Percentiles rank a stretch among this genome's conserved stretches.
Conservation (phyloP, 23 tunicate species). For the Trididemnum nubilum region DNA sequence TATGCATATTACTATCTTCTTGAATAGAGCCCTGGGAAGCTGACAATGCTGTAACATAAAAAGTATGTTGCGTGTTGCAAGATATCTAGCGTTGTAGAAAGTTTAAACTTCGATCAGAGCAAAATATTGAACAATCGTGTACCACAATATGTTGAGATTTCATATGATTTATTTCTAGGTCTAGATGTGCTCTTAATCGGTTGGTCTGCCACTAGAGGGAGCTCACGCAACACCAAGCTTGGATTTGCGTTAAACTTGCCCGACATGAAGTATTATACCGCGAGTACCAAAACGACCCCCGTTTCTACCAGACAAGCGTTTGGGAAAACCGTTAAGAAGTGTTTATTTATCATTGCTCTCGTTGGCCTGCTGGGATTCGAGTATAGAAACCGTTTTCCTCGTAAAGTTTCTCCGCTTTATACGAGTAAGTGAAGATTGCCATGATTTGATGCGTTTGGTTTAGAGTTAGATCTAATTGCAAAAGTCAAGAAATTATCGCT, state of each 20-base stretch:
- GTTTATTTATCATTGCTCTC: constrained; percentile 23
- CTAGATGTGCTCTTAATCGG: constrained; percentile 19
- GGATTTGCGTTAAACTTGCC: constrained; percentile 35
- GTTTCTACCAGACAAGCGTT: constrained; percentile 2
- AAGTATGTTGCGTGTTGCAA: no score
- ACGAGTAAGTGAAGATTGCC: not conserved
- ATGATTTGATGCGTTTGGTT: not conserved
- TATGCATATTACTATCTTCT: no score
- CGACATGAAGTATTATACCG: constrained; percentile 40
- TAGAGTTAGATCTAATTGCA: no score
- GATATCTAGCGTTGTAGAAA: no score
- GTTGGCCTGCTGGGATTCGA: constrained; percentile 58
- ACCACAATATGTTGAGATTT: no score
- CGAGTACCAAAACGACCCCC: not conserved
- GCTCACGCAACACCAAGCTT: not conserved
- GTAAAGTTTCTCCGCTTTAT: constrained; percentile 12
- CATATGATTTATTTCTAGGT: not conserved
- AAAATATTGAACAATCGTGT: no score
- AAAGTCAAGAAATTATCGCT: no score
- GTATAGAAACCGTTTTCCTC: constrained; percentile 33
- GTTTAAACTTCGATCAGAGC: no score
- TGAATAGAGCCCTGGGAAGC: no score
- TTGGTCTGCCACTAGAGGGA: not conserved
- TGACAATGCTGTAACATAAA: no score
- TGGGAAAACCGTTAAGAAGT: constrained; percentile 37